These are phyloP conservation scores for Genyomyrus donnyi DNA, from an alignment of 2,113 vertebrate genomes.

Conservation along the genomic window DNA sequence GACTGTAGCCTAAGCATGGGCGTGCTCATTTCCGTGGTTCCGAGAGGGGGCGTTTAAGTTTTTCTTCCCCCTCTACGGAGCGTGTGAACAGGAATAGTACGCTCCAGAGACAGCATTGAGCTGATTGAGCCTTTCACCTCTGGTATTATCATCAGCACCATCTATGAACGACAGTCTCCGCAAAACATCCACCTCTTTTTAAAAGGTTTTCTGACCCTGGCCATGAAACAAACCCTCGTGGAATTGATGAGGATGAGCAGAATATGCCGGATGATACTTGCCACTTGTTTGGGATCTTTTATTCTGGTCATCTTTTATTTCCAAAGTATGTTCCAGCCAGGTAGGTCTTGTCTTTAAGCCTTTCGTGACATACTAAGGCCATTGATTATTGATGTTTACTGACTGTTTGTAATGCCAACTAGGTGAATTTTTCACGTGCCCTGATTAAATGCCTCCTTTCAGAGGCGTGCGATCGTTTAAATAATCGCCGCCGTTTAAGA, in stretches of 20 bases:
- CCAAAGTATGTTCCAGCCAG: constrained; percentile 99
- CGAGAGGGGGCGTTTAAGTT: constrained; percentile 1
- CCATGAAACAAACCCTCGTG: constrained; percentile 84
- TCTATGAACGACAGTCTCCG: neutral
- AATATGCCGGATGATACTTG: constrained; percentile 88
- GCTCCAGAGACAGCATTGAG: constrained; percentile 42
- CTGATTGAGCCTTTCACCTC: constrained; percentile 25
- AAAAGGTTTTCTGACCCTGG: constrained; percentile 38
- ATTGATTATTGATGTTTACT: constrained; percentile 15
- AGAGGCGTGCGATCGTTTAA: neutral
- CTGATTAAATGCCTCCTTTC: neutral
- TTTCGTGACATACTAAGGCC: neutral
- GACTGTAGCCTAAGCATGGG: constrained; percentile 25
- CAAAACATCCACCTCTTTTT: neutral
- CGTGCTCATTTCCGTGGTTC: constrained; percentile 32
- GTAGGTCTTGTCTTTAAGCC: constrained; percentile 62
- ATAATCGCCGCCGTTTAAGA: neutral
- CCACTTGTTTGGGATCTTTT: constrained; percentile 94
- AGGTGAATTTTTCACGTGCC: neutral
- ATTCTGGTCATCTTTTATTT: constrained; percentile 98
- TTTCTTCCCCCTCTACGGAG: constrained; percentile 18
- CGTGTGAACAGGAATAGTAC: constrained; percentile 47
- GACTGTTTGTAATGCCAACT: neutral
- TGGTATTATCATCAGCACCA: constrained; percentile 23
- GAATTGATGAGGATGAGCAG: constrained; percentile 93